Conservation (phyloP, 1,140 invertebrate species). For the Drosophila ohnishii region DNA sequence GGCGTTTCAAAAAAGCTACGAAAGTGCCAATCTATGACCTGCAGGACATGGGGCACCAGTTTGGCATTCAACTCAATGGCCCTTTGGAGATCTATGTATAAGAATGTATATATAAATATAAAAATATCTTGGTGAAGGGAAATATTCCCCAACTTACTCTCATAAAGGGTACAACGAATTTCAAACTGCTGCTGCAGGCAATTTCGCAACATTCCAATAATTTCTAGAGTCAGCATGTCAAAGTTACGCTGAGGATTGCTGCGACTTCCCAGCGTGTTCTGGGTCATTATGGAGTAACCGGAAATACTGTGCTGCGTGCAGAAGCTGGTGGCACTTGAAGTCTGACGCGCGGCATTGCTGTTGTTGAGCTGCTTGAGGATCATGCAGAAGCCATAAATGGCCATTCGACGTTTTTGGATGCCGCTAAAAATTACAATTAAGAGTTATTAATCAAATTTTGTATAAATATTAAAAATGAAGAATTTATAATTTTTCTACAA, state of each 20-base stretch:
- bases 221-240: slow-evolving; percentile 81
- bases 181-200: slow-evolving; percentile 72
- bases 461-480: too few species aligned
- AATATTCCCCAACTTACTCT: slow-evolving; percentile 49
- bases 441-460: too few species aligned
- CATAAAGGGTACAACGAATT: slow-evolving; percentile 72
- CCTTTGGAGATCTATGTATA: slow-evolving; percentile 66
- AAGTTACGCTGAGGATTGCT: slow-evolving; percentile 73
- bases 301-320: slow-evolving; percentile 79
- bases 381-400: slow-evolving; percentile 82
- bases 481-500: too few species aligned
- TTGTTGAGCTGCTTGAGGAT: slow-evolving; percentile 79
- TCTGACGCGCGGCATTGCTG: slow-evolving; percentile 70
- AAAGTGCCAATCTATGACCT: slow-evolving; percentile 81
- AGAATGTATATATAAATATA: too few species aligned
- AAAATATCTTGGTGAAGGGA: not conserved
- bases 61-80: slow-evolving; percentile 81
- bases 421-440: slow-evolving; percentile 30
- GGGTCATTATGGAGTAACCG: slow-evolving; percentile 78
- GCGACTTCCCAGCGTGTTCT: slow-evolving; percentile 62
- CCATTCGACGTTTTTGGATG: slow-evolving; percentile 69
- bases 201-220: slow-evolving; percentile 74
- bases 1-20: slow-evolving; percentile 69
- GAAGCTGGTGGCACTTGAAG: slow-evolving; percentile 59
- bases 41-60: slow-evolving; percentile 71